These are phyloP conservation scores for Ctenopoma multispine DNA, from an alignment of 2,797 vertebrate species.

Conservation along the genomic window DNA sequence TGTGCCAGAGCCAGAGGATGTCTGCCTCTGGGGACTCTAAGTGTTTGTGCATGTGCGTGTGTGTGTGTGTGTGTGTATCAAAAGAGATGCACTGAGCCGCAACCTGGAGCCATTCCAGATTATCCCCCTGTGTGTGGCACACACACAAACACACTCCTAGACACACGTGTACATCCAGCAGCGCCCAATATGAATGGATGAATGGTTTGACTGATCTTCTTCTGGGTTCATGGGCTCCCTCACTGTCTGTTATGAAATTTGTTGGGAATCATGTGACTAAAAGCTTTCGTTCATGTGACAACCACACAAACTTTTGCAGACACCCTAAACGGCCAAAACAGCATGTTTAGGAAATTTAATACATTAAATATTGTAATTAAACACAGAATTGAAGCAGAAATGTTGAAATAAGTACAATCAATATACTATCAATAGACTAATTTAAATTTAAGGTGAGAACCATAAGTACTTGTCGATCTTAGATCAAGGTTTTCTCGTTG, in stretches of 20 bases:
- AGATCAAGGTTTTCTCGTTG: neutral
- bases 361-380: too few relatives aligned
- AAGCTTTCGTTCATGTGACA: neutral
- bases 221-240: conserved; percentile 26
- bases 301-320: too few relatives aligned
- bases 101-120: conserved; percentile 63
- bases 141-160: conserved; percentile 10
- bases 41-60: conserved; percentile 19
- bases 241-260: conserved; percentile 22
- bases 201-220: conserved; percentile 17
- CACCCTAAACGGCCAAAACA: too few relatives aligned
- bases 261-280: conserved; percentile 9
- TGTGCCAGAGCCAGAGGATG: conserved; percentile 53
- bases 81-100: conserved; percentile 54
- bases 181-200: conserved; percentile 25
- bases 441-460: too few relatives aligned
- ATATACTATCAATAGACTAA: too few relatives aligned
- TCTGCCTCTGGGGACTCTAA: conserved; percentile 43
- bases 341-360: too few relatives aligned
- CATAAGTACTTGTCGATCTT: neutral
- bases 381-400: neutral
- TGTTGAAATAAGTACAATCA: neutral
- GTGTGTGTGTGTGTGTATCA: conserved; percentile 28
- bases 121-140: conserved; percentile 43
- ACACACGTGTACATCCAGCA: conserved; percentile 21